Evolutionary conservation across 2,113 vertebrate genomes (phyloP), one percentile per base, ranked within the genome.

Genomic region (Heterocephalus glaber): DNA sequence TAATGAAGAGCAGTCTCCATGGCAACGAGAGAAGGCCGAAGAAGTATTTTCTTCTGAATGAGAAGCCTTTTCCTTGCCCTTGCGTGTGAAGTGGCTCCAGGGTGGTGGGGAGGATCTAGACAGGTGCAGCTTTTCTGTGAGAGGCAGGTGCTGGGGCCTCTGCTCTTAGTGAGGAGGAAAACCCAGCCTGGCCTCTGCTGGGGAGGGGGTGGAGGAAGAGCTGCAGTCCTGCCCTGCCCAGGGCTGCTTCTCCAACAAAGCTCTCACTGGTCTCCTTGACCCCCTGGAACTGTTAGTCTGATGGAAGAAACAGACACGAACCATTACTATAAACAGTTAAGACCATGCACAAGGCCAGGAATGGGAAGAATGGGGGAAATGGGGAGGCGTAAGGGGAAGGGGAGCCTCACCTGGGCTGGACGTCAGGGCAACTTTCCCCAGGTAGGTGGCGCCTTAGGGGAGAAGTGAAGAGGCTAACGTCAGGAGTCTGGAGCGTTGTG

Each of bases 1-100:
- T 92, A 92, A 89, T 65, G 76, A 83, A 79, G 65, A 28, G 11
- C 47, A 2, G 93, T 96, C 70, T 95, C 97, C 95, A 95, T 93
- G 96, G 93, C 90, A 95, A 97, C 33, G 0, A 33, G 85, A 86
- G 54, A 58, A 90, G 76, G 49, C 30, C 7, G 68, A 66, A 94
- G n/a, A 85, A 94, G 41, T 33, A 47, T 95, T 63, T 95, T 66
- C 70, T 94, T 90, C 49, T 92, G 80, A 95, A 95, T 87, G 93
- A 63, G 89, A 68, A 89, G 87, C 7, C 54, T 52, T 28, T 91
- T 33, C 35, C 49, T 24, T 38, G 52, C 65, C 35, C 68, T 80
- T 65, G n/a, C 16, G 0, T 2, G 28, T 86, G 80, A 56, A 26
- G 41, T 72, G 93, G 63, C 13, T 17, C 8, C 41, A 22, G 14